Base-by-base conservation (phyloP, 2,888 invertebrate genomes). In the Cephus sareptanus region DNA sequence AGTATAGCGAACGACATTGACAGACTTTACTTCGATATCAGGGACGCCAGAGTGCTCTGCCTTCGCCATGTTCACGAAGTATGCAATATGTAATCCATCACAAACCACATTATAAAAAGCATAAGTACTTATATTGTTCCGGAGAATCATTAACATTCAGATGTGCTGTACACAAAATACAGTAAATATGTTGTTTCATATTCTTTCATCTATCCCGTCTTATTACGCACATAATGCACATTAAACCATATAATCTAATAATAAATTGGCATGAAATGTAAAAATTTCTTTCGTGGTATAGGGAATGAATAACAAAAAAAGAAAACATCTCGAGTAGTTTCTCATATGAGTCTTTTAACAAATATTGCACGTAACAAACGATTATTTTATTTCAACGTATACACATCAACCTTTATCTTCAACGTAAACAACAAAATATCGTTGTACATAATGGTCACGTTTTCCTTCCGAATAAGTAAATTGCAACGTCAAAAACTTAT, bases 351-450 rank as follows among this genome's bases (percentile, higher is more conserved):
- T 23, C 23, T 56, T 56, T 23, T 9, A 23, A 56, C 23, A 56
- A 56, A 56, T 23, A 9, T 2, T 2, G 23, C 9, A 15, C 23
- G 23, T 23, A 23, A 56, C 15, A 23, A 23, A 34, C 31, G 4
- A 73, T 87, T 86, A 86, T 87, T 88, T 82, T 86, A 82, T 83
- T 83, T 84, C 79, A 86, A 86, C 83, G 80, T 86, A 81, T 85
- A 86, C 86, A 87, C 84, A 83, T 84, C 81, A 85, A 87, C 86
- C 86, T 85, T 83, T 82, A 84, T 82, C 80, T 81, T 77, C 11
- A 13, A 23, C 31, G 12, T 71, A 71, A 71, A 31, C 15, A 56
- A 56, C 15, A 23, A 56, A 23, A 56, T 23, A 23, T 40, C 23
- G 40, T 56, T 56, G 23, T 56, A 56, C 56, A 6, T 56, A 23